phyloP scores from a whole-genome alignment of 2,113 vertebrate genomes.

The Varanus komodoensis region DNA sequence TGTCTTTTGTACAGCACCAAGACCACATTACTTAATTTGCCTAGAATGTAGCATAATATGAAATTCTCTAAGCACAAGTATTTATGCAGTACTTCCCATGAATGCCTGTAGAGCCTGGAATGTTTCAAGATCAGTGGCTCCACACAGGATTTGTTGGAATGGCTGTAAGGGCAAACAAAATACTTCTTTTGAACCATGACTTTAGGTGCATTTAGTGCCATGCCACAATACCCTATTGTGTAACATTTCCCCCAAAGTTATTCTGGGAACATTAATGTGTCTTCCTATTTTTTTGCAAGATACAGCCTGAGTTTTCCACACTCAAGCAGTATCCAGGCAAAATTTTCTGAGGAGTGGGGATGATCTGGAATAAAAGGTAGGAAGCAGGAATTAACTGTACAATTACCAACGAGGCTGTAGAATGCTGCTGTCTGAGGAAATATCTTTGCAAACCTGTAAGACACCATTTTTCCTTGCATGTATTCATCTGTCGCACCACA shows the following conservation, averaged over 20 bases:
- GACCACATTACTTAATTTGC: slow-evolving; percentile 51
- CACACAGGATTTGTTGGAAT: not conserved
- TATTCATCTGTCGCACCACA: too few species aligned
- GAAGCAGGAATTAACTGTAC: not conserved
- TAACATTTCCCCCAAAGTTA: not conserved
- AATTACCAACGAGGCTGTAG: not conserved
- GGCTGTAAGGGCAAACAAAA: not conserved
- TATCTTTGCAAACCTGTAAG: not conserved
- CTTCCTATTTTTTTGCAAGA: not conserved
- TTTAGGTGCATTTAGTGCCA: not conserved
- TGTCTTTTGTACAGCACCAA: fast-evolving
- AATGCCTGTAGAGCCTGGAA: slow-evolving; percentile 46
- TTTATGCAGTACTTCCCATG: slow-evolving; percentile 28
- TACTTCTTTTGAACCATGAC: too few species aligned
- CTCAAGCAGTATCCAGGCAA: not conserved
- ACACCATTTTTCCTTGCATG: not conserved
- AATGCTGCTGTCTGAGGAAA: not conserved
- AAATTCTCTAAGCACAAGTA: slow-evolving; percentile 51
- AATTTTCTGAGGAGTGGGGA: not conserved
- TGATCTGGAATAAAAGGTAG: not conserved
- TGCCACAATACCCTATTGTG: not conserved
- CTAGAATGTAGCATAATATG: slow-evolving; percentile 57
- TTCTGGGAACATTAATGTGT: not conserved
- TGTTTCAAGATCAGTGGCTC: slow-evolving; percentile 33
- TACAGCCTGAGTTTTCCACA: not conserved